Percentiles rank a stretch among this genome's conserved stretches.
Conservation (phyloP, 2,113 vertebrate genomes). For the Girardinichthys multiradiatus region DNA sequence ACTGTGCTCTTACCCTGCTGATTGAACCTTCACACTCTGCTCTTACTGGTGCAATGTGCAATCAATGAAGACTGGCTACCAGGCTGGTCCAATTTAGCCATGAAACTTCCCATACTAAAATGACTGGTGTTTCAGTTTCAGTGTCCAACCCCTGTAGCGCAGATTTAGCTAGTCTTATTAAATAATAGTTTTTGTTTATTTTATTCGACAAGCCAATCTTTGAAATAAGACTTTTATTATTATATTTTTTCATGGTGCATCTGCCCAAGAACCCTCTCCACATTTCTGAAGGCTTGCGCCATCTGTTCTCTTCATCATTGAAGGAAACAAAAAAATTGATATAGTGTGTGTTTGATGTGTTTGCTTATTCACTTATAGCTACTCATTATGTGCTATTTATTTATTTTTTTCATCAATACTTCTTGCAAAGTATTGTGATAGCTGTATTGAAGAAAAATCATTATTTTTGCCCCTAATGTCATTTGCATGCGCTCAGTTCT, state of each 20-base stretch:
- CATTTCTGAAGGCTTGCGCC: slow-evolving; percentile 61
- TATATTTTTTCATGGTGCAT: not conserved
- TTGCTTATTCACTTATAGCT: slow-evolving; percentile 14
- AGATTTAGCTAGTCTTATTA: slow-evolving; percentile 15
- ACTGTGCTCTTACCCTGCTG: too few relatives aligned
- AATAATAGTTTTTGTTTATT: slow-evolving; percentile 8
- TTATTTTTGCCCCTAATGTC: slow-evolving; percentile 32
- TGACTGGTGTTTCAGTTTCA: too few relatives aligned
- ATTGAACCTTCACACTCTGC: too few relatives aligned
- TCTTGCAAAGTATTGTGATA: slow-evolving; percentile 18
- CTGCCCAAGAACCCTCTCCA: slow-evolving; percentile 24
- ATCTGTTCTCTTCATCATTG: slow-evolving; percentile 64
- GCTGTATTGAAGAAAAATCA: not conserved
- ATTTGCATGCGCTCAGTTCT: slow-evolving; percentile 9
- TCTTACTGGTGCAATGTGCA: too few relatives aligned
- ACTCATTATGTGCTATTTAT: slow-evolving; percentile 15
- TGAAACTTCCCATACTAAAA: too few relatives aligned
- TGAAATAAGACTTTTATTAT: slow-evolving; percentile 40
- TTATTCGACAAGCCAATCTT: slow-evolving; percentile 8
- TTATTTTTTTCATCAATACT: slow-evolving; percentile 5
- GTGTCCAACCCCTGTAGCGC: too few relatives aligned
- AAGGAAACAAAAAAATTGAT: slow-evolving; percentile 53
- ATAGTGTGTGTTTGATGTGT: not conserved
- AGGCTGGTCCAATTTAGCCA: too few relatives aligned
- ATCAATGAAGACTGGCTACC: too few relatives aligned